Conservation (phyloP, 2,113 vertebrate genomes). For the Dascyllus trimaculatus region DNA sequence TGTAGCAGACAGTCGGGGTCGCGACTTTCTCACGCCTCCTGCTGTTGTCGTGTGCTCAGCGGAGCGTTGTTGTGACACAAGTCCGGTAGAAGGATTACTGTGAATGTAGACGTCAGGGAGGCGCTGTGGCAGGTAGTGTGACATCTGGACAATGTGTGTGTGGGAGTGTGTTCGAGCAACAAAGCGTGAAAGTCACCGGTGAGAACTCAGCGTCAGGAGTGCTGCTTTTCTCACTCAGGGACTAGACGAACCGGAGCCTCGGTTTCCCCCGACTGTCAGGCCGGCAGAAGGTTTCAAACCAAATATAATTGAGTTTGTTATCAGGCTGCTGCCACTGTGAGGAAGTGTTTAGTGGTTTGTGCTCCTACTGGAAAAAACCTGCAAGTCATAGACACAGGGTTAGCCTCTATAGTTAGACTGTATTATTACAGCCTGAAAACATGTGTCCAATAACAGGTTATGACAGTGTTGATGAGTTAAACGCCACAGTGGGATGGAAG, state of each 20-base stretch:
- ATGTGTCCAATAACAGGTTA: neutral
- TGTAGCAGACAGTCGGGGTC: neutral
- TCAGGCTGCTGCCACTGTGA: neutral
- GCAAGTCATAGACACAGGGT: neutral
- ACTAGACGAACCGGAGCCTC: constrained; percentile 1
- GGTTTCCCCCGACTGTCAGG: neutral
- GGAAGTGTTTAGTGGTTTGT: neutral
- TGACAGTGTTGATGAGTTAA: neutral
- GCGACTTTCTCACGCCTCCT: constrained; percentile 47
- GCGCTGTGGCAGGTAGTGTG: neutral
- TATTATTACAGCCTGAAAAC: no score
- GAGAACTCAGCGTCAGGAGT: constrained; percentile 10
- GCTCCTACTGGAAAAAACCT: neutral
- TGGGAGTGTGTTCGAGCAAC: constrained; percentile 28
- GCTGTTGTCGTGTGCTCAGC: constrained; percentile 28
- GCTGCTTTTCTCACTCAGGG: neutral
- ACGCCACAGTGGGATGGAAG: neutral
- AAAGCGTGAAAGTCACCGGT: constrained; percentile 43
- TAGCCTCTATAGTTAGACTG: no score
- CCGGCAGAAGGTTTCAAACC: neutral
- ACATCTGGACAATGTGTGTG: constrained; percentile 20
- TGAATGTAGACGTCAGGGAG: constrained; percentile 32
- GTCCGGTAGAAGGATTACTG: constrained; percentile 20
- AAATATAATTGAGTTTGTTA: neutral
- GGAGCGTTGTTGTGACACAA: constrained; percentile 3